Conservation (phyloP, 2,113 vertebrate genomes). For the Sander lucioperca region DNA sequence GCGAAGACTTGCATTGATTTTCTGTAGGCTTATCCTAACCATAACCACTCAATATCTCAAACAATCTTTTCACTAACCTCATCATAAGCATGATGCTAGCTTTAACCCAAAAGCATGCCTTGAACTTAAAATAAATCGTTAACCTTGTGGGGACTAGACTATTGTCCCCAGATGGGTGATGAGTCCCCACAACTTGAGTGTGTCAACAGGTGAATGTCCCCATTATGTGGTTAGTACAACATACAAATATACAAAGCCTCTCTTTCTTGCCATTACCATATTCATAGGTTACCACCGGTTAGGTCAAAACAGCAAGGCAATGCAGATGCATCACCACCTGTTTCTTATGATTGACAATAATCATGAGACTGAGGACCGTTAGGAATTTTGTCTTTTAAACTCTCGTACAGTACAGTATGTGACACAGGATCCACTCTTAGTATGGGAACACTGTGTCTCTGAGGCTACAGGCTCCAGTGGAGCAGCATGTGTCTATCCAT, state of each 20-base stretch:
- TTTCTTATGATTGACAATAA: not conserved
- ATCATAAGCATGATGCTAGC: too few species aligned
- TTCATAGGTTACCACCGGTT: not conserved
- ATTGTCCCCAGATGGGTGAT: not conserved
- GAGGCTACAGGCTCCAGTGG: not conserved
- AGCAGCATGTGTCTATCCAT: constrained; percentile 4
- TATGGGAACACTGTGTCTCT: not conserved
- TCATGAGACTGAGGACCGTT: not conserved
- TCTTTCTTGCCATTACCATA: not conserved
- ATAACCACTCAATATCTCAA: too few species aligned
- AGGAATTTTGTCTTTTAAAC: constrained; percentile 4
- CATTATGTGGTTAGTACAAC: not conserved
- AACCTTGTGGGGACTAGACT: not conserved
- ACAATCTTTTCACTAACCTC: too few species aligned
- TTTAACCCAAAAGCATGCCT: too few species aligned
- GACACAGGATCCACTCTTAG: not conserved
- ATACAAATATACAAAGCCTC: not conserved
- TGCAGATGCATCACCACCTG: not conserved
- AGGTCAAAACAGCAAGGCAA: not conserved
- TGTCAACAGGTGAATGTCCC: not conserved
- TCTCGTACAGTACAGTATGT: not conserved
- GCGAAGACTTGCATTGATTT: too few species aligned
- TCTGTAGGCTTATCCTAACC: too few species aligned
- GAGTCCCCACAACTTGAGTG: not conserved
- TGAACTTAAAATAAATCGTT: too few species aligned